Evolutionary conservation across 2,113 vertebrate species (phyloP), one percentile per base, ranked within the genome.

Genomic region (Ardeotis arabs): DNA sequence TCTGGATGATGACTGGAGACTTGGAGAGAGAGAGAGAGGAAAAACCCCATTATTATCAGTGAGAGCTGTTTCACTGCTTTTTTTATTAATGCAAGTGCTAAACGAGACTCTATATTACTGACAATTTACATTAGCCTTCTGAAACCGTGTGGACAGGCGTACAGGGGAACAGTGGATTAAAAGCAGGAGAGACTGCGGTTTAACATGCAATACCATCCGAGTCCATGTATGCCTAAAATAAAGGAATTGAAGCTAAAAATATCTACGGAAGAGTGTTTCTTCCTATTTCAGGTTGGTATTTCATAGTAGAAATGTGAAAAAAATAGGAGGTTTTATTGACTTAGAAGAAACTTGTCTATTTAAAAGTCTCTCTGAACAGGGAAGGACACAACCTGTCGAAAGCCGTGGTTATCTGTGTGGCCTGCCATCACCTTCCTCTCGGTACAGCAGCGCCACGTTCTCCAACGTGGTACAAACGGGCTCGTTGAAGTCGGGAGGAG

Each of bases 391-490:
- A 1, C 10, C 72, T 76, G 79, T 14, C 47, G 27, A 10, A 18
- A 41, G 22, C 3, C 0, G 1, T 9, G 44, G 24, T 39, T 69
- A 4, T 15, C 10, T 33, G 0, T 12, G 20, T 19, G 1, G 4
- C 19, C 28, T 4, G 33, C 3, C 5, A 37, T 25, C 79, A 4
- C 49, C 55, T 35, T 11, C 35, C 31, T 7, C 10, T 37, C 60
- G 24, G 41, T 0, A 11, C 3, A 5, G 0, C 14, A 25, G 55
- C 0, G 3, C 41, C 3, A 23, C 21, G 3, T 23, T 1, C 44
- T 24, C 70, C 59, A 17, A 1, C 7, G 9, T 2, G 0, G 28
- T 4, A 6, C 7, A 6, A 3, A 23, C 0, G 29, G 44, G 25
- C n/a, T 39, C 28, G 10, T 4, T 8, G 22, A 56, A 33, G 64